A percentile compares a stretch with the other conserved stretches of the same genome.
Evolutionary conservation across 2,113 vertebrate genomes (phyloP).

Genomic region (human (Homo sapiens)): GRCh38 chr5:167846001-167846500

Average conservation of each 20-base stretch:
- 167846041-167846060: too few relatives aligned
- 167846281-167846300: not conserved
- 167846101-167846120: not conserved
- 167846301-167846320: rapidly evolving
- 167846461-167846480: not conserved
- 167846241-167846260: not conserved
- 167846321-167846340: not conserved
- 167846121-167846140: not conserved
- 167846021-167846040: not conserved
- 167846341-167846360: rapidly evolving
- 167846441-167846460: not conserved
- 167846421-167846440: slow-evolving; percentile 45
- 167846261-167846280: not conserved
- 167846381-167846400: not conserved
- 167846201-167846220: not conserved
- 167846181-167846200: not conserved
- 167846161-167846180: rapidly evolving
- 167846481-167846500: not conserved
- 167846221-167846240: not conserved
- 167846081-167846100: rapidly evolving
- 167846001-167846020: not conserved
- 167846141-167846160: not conserved
- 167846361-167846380: not conserved
- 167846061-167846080: not conserved
- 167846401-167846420: not conserved